Evolutionary conservation across 2,797 vertebrate genomes (phyloP), one percentile per base, ranked within the genome.

Genomic region (Spinus olivaceus): DNA sequence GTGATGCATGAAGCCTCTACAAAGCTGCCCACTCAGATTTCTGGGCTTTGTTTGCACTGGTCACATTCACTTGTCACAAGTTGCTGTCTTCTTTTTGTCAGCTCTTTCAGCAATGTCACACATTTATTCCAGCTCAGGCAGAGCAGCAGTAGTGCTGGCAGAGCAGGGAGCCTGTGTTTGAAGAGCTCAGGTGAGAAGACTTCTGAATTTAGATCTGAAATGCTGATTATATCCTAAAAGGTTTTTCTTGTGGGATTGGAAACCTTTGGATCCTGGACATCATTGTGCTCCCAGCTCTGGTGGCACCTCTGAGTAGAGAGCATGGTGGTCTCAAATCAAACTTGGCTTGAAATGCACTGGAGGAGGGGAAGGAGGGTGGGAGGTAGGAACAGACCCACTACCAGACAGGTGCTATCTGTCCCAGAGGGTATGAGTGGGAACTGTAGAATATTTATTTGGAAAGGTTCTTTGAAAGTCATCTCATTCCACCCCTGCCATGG

Each of bases 1-100:
- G 33, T 44, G 41, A 21, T 8, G 12, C 54, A 3, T 15, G 37
- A 46, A 81, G 44, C 37, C 39, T 30, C 0, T 17, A 54, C 76
- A 82, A 57, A 80, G 37, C 39, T 77, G 8, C 57, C 70, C 70
- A 19, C 82, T 72, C 63, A 51, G 61, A 42, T 83, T 92, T 71
- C 73, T 86, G 84, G 66, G 57, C 70, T 94, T 88, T 73, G 77
- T 88, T 86, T 64, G 33, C 78, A 28, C 3, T 2, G 50, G 63
- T 89, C 89, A 65, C 57, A 14, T 86, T 93, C 53, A 33, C 74
- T 85, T 79, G 79, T 84, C 87, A 93, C 70, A 77, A 82, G 72
- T 44, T 79, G 4, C 65, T 22, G 50, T 51, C 84, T 44, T 56
- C 66, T 86, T 73, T 88, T 63, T 81, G 60, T 88, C 61, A 66